Conservation (phyloP, 2,797 vertebrate species). For the Sebastes umbrosus region DNA sequence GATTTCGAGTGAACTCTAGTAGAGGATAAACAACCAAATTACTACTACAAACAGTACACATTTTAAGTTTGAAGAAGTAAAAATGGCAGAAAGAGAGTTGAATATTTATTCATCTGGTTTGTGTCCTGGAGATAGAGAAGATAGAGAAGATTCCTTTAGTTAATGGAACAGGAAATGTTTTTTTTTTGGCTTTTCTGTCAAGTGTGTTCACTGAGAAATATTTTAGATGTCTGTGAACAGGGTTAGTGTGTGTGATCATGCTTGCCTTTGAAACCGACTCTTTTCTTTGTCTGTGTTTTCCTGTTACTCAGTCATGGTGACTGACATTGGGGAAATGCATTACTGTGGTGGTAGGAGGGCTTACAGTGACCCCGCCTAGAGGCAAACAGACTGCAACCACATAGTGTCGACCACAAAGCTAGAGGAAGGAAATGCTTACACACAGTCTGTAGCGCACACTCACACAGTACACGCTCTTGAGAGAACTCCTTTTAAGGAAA, state of each 20-base stretch:
- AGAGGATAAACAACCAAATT: not conserved
- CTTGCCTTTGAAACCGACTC: not conserved
- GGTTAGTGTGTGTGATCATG: not conserved
- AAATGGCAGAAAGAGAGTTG: not conserved
- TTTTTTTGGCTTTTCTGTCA: not conserved
- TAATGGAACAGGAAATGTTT: not conserved
- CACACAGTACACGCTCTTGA: conserved; percentile 21
- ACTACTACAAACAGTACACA: not conserved
- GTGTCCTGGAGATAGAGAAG: not conserved
- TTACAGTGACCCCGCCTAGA: conserved; percentile 48
- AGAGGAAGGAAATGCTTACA: conserved; percentile 73
- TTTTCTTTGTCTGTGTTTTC: conserved; percentile 27
- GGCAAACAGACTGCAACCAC: conserved; percentile 31
- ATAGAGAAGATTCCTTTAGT: not conserved
- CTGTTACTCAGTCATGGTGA: conserved; percentile 33
- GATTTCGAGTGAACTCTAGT: not conserved
- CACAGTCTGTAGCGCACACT: conserved; percentile 20
- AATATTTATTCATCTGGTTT: not conserved
- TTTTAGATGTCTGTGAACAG: not conserved
- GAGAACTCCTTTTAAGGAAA: conserved; percentile 78
- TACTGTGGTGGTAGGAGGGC: conserved; percentile 29
- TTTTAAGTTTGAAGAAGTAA: not conserved
- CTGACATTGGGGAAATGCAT: conserved; percentile 47
- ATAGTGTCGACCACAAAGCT: conserved; percentile 43
- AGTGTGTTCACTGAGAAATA: not conserved